Percentiles rank a stretch among this genome's conserved stretches.
Evolutionary conservation across 2,888 invertebrate species (phyloP).

Genomic region (Ochropleura plecta): DNA sequence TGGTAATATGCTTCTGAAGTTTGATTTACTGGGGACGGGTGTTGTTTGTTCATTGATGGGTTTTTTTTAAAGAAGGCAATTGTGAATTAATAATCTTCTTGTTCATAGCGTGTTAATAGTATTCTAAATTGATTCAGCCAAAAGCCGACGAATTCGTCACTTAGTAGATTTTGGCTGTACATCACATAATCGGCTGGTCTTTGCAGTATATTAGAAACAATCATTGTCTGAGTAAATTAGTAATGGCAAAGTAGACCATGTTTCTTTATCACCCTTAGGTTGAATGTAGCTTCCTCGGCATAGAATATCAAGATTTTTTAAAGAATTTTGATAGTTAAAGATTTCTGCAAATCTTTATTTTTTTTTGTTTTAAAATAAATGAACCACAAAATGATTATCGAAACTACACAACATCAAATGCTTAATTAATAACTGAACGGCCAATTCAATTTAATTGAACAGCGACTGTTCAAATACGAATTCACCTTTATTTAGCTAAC

Average conservation of each 20-base stretch:
- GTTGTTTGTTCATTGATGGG: background rate
- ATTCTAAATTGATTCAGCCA: background rate
- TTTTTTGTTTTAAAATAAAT: background rate
- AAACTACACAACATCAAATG: slow-evolving; percentile 26
- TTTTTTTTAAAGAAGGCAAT: background rate
- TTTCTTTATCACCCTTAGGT: no score
- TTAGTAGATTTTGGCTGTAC: background rate
- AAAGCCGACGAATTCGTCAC: background rate
- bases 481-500: slow-evolving; percentile 49
- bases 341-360: no score
- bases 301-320: background rate
- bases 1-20: slow-evolving; percentile 12
- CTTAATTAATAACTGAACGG: slow-evolving; percentile 39
- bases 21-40: background rate
- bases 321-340: background rate
- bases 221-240: background rate
- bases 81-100: background rate
- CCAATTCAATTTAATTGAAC: slow-evolving; percentile 32
- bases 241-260: background rate
- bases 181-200: background rate
- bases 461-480: slow-evolving; percentile 39
- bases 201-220: background rate
- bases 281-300: background rate
- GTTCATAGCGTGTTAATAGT: background rate
- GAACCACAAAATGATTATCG: slow-evolving; percentile 19